A percentile compares a stretch with the other conserved stretches of the same genome.
Conservation (phyloP, 1,140 invertebrate species). For the Drosophila pruinosa region DNA sequence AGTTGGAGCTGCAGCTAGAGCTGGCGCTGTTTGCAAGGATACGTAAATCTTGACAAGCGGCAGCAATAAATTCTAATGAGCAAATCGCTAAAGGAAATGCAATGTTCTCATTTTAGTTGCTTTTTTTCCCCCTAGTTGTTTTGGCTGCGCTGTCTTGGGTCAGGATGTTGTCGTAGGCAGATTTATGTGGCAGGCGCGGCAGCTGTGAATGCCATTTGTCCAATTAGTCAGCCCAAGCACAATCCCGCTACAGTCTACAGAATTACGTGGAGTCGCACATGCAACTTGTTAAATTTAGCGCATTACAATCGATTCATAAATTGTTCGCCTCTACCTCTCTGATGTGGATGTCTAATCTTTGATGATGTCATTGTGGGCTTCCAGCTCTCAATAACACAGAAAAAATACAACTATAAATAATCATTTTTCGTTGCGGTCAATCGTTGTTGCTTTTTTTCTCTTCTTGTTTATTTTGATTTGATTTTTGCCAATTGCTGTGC, state of each 20-base stretch:
- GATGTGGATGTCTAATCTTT: conserved; percentile 55
- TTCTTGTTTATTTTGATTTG: conserved; percentile 42
- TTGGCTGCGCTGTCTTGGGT: conserved; percentile 10
- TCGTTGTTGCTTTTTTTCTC: conserved; percentile 36
- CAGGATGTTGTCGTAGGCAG: conserved; percentile 72
- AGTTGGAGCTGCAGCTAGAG: conserved; percentile 13
- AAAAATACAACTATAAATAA: conserved; percentile 63
- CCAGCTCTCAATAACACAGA: conserved; percentile 22
- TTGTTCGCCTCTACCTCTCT: conserved; percentile 46
- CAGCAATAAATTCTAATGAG: conserved; percentile 80
- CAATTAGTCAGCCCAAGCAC: conserved; percentile 64
- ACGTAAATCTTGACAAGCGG: conserved; percentile 80
- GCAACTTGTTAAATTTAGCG: conserved; percentile 79
- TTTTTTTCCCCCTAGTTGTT: not conserved
- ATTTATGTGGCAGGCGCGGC: conserved; percentile 76
- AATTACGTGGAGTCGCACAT: conserved; percentile 6
- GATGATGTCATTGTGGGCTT: conserved; percentile 25
- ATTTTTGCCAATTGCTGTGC: conserved; percentile 51
- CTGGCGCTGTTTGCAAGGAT: conserved; percentile 55
- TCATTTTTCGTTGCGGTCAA: conserved; percentile 56
- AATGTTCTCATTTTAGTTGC: conserved; percentile 51
- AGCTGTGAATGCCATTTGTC: conserved; percentile 80
- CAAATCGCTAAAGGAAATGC: conserved; percentile 77
- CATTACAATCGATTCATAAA: conserved; percentile 77
- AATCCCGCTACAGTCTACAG: not conserved